Evolutionary conservation across 2,888 invertebrate species (phyloP).

Genomic region (Microplitis manilae): DNA sequence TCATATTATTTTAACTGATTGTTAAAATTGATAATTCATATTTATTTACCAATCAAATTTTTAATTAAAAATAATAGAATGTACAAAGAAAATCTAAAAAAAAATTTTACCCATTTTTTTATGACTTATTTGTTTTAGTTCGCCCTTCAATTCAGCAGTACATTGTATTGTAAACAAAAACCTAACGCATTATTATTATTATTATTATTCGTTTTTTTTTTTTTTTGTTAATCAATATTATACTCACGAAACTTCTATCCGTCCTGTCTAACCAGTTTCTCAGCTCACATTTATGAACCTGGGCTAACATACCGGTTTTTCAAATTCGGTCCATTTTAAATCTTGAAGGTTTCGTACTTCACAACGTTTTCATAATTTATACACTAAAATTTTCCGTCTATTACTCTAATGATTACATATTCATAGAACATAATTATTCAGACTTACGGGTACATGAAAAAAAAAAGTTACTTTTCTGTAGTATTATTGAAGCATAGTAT

Average conservation of each 20-base stretch:
- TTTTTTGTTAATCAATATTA: constrained; percentile 27
- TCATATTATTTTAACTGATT: too few relatives aligned
- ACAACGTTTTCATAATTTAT: not conserved
- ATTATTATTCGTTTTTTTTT: constrained; percentile 13
- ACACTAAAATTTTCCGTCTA: not conserved
- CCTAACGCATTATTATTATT: not conserved
- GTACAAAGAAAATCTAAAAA: not conserved
- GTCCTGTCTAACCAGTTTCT: constrained; percentile 59
- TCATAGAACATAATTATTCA: too few relatives aligned
- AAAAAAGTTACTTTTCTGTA: too few relatives aligned
- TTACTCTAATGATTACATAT: not conserved
- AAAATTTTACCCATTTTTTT: not conserved
- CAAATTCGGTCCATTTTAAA: constrained; percentile 20
- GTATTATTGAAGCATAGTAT: too few relatives aligned
- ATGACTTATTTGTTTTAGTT: not conserved
- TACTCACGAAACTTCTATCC: constrained; percentile 7
- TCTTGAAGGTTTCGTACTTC: not conserved
- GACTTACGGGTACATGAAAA: too few relatives aligned
- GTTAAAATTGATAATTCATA: too few relatives aligned
- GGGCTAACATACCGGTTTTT: constrained; percentile 59
- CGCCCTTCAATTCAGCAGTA: not conserved
- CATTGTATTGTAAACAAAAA: not conserved
- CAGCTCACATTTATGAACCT: constrained; percentile 52
- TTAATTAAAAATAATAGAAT: not conserved
- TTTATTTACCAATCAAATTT: not conserved